Base-by-base conservation (phyloP, 2,888 invertebrate genomes). In the Drosophila maculinotata region DNA sequence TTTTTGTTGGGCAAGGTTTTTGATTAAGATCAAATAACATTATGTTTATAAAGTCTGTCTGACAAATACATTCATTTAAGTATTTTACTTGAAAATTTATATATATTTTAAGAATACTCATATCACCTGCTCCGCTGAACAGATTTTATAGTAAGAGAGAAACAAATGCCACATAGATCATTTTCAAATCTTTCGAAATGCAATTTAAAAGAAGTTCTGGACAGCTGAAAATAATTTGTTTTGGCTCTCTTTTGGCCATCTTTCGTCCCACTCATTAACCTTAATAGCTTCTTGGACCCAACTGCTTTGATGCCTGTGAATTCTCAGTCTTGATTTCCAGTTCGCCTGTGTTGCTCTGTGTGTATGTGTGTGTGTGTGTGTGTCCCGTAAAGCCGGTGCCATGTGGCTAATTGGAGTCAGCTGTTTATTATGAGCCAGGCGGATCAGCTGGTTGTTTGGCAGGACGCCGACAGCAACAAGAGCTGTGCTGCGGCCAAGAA, bases 331-430 rank as follows among this genome's bases (percentile, higher is more conserved):
- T 56, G 72, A 41, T 52, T 47, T 70, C 17, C 23, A 59, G 45
- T 26, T 39, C 31, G 39, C 3, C n/a, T 23, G 26, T 28, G 31
- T 28, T 3, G 17, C n/a, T 47, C 31, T 31, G 28, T 41, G 5
- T 52, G 25, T 33, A 15, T 23, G 8, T 15, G 14, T 8, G 23
- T 39, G 38, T 30, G 20, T 30, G 30, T 44, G 58, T 31, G 30
- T 45, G 38, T 15, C 31, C 26, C 45, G 20, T 48, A 39, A 25
- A 1, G 42, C 57, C 57, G 59, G 42, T 72, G 69, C 72, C 83
- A 87, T 79, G 76, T 79, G 85, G 79, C 52, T 87, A 85, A 83
- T 83, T 83, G 82, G 62, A 87, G 87, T 83, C 83, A 83, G 83
- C 83, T 83, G 83, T 87, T 87, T 80, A n/a, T 76, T 68, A 70